These are phyloP conservation scores for Cherax destructor DNA, from an alignment of 1,140 invertebrate genomes.

Conservation along the genomic window DNA sequence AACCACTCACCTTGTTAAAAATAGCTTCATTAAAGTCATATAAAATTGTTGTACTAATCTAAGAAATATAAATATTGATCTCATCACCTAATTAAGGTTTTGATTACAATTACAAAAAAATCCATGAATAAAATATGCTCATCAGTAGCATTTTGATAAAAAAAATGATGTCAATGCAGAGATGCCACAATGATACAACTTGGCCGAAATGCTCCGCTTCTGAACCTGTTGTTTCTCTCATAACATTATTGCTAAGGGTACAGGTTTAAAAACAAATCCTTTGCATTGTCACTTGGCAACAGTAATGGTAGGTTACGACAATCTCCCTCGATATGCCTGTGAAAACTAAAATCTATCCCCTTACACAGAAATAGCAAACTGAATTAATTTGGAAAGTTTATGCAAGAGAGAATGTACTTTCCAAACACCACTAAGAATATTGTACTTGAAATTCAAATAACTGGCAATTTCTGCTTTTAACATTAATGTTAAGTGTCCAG, in stretches of 20 bases:
- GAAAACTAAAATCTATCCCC: too few relatives aligned
- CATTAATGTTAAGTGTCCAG: background rate
- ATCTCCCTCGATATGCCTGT: too few relatives aligned
- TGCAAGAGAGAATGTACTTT: too few relatives aligned
- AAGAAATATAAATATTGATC: conserved; percentile 53
- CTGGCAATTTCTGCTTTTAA: background rate
- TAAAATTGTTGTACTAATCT: conserved; percentile 48
- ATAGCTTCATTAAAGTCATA: conserved; percentile 38
- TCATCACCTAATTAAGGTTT: conserved; percentile 42
- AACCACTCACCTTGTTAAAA: conserved; percentile 26
- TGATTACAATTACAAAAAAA: conserved; percentile 49
- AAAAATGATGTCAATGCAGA: background rate
- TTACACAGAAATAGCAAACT: too few relatives aligned
- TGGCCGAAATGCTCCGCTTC: background rate
- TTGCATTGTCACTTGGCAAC: too few relatives aligned
- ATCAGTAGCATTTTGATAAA: background rate
- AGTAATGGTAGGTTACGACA: too few relatives aligned
- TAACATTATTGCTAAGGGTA: too few relatives aligned
- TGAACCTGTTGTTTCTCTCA: background rate
- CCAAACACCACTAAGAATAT: too few relatives aligned
- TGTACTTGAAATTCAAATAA: too few relatives aligned
- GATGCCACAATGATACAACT: background rate
- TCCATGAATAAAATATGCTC: conserved; percentile 9
- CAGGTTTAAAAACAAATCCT: too few relatives aligned
- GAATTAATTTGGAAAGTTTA: too few relatives aligned